Percentiles rank a stretch among this genome's conserved stretches.
These are phyloP conservation scores for Shargacucullia verbasci DNA, from an alignment of 2,888 invertebrate genomes.

Conservation along the genomic window DNA sequence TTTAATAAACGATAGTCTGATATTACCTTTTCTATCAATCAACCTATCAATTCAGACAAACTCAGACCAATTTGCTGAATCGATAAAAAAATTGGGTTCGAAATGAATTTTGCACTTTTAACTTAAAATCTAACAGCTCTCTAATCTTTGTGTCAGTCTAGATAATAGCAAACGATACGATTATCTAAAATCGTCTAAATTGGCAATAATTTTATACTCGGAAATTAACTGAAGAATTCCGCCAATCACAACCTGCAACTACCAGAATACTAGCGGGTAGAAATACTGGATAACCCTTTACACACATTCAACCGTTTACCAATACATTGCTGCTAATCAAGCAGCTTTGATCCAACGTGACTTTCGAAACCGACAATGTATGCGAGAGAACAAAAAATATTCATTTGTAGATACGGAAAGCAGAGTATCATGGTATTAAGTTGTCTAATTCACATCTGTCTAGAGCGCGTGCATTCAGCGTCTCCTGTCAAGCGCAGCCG, in stretches of 20 bases:
- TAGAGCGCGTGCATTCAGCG: conserved; percentile 74
- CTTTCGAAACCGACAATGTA: conserved; percentile 50
- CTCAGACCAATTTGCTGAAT: too few species aligned
- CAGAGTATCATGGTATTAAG: conserved; percentile 58
- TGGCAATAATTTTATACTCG: conserved; percentile 66
- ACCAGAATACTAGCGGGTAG: conserved; percentile 41
- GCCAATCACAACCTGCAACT: conserved; percentile 67
- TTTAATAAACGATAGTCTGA: too few species aligned
- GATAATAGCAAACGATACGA: conserved; percentile 59
- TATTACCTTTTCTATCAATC: too few species aligned
- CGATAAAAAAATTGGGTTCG: background rate
- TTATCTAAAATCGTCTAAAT: conserved; percentile 69
- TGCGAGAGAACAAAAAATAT: conserved; percentile 2
- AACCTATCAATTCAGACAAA: too few species aligned
- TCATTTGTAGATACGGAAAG: conserved; percentile 30
- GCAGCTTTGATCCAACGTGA: background rate
- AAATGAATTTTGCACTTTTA: conserved; percentile 5
- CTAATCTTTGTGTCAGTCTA: conserved; percentile 67
- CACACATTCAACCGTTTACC: background rate
- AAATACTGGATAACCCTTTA: conserved; percentile 6
- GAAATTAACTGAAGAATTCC: conserved; percentile 68
- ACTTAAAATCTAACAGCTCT: conserved; percentile 22
- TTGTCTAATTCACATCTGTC: conserved; percentile 75
- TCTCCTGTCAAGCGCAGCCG: conserved; percentile 79
- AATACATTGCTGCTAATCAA: conserved; percentile 39